These are phyloP conservation scores for Xenopus tropicalis DNA, from an alignment of 2,113 vertebrate genomes.

Conservation along the genomic window DNA sequence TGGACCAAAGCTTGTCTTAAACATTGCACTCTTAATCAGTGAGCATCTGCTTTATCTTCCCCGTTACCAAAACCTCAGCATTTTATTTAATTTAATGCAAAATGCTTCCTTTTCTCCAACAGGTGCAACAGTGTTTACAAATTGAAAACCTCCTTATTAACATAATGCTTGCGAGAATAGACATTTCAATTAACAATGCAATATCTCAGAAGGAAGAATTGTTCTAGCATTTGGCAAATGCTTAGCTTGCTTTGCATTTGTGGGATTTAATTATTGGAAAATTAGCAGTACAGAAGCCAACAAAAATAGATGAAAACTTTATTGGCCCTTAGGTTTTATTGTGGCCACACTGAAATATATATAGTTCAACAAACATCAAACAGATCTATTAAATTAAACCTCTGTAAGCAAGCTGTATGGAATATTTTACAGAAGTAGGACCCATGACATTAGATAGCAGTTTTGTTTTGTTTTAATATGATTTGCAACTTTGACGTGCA, in stretches of 20 bases:
- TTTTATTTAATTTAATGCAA: constrained; percentile 49
- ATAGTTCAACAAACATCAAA: too few species aligned
- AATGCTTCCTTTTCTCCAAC: constrained; percentile 47
- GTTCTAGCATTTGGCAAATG: constrained; percentile 38
- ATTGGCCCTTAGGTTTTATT: background rate
- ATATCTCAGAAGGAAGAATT: constrained; percentile 37
- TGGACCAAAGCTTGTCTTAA: constrained; percentile 58
- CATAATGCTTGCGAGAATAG: constrained; percentile 47
- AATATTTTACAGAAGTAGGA: too few species aligned
- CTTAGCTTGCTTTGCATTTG: constrained; percentile 38
- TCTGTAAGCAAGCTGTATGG: too few species aligned
- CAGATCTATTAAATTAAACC: too few species aligned
- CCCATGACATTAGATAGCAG: too few species aligned
- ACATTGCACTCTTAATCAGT: constrained; percentile 56
- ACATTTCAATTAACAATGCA: constrained; percentile 51
- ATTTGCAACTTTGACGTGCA: too few species aligned
- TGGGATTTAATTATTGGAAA: constrained; percentile 50
- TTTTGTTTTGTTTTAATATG: too few species aligned
- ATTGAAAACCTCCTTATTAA: constrained; percentile 54
- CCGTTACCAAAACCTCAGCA: constrained; percentile 48
- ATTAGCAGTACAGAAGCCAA: constrained; percentile 45
- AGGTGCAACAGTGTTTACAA: constrained; percentile 54
- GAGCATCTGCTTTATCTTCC: constrained; percentile 59
- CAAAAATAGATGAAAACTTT: constrained; percentile 13
- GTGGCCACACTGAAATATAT: background rate